Evolutionary conservation across 2,797 vertebrate species (phyloP), one percentile per base, ranked within the genome.

Genomic region (Gymnothorax reevesii): DNA sequence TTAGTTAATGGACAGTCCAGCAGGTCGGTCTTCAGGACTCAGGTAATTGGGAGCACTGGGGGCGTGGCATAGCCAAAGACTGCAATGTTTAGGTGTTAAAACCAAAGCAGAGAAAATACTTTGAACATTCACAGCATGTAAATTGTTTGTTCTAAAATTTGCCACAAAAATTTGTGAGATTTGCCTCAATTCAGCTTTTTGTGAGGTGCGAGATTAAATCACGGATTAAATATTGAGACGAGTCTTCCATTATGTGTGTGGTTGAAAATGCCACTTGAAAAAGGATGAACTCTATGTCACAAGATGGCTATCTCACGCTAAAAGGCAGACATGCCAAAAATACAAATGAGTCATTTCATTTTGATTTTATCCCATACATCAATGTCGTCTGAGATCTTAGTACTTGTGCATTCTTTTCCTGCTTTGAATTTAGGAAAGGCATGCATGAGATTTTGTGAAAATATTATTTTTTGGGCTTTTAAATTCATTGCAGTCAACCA

Each of bases 301-400:
- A 79, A 64, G 55, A 73, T 60, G 33, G 55, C 75, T 66, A 87
- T 62, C 83, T 60, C 20, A 73, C 60, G 27, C 83, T 87, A 59
- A 69, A 25, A 84, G 52, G 52, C 80, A 55, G 57, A 84, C 86
- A 87, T 62, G 69, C 66, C 69, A 80, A n/a, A 79, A 71, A 80
- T 52, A 84, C 82, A 87, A 84, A 87, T 77, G 71, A 62, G 86
- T 84, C 73, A 84, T 83, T 87, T 87, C 79, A 84, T 69, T 64
- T 54, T 84, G 71, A 71, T 84, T 84, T 87, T 57, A 87, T 87
- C 73, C 80, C 25, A 55, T 80, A 84, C 75, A 77, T 49, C 20
- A 49, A 82, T 25, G 82, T 54, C 9, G n/a, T 75, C 86, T 10
- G 80, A 7, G 73, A 66, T 87, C 83, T 85, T 83, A 42, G 83